Evolutionary conservation across 2,797 vertebrate species (phyloP).

Genomic region (Myiotriccus ornatus): DNA sequence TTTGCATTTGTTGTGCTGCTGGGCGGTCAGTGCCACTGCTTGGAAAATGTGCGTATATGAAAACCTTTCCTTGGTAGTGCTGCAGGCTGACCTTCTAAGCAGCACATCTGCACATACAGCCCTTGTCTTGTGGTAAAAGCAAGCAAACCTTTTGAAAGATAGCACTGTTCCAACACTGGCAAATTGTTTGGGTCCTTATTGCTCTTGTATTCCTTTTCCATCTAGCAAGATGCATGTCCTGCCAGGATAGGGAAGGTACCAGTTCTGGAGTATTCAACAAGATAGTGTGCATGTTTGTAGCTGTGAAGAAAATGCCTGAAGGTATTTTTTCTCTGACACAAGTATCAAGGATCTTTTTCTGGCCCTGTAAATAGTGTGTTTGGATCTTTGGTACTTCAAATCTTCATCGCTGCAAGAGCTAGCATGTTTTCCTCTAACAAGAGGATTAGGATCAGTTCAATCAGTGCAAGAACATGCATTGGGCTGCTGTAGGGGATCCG

Average conservation of each 20-base stretch:
- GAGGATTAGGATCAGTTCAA: not conserved
- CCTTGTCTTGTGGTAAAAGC: not conserved
- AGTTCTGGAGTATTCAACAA: not conserved
- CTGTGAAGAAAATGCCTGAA: not conserved
- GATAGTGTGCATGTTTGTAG: not conserved
- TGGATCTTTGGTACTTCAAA: not conserved
- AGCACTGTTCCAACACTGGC: not conserved
- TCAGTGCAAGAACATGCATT: not conserved
- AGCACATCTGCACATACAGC: fast-evolving
- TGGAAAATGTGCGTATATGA: fast-evolving
- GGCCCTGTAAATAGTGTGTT: not conserved
- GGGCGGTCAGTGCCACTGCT: not conserved
- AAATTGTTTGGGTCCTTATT: not conserved
- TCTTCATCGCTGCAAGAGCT: not conserved
- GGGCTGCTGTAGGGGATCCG: not conserved
- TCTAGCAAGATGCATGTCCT: not conserved
- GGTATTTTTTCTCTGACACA: not conserved
- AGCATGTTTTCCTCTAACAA: not conserved
- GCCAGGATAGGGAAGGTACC: not conserved
- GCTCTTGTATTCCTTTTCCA: not conserved
- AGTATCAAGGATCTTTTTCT: not conserved
- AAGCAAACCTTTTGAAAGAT: not conserved
- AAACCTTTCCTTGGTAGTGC: not conserved
- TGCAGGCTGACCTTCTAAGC: not conserved
- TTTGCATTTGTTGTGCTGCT: not conserved